Base-by-base conservation (phyloP, 2,888 invertebrate genomes). In the Epirrita christyi region DNA sequence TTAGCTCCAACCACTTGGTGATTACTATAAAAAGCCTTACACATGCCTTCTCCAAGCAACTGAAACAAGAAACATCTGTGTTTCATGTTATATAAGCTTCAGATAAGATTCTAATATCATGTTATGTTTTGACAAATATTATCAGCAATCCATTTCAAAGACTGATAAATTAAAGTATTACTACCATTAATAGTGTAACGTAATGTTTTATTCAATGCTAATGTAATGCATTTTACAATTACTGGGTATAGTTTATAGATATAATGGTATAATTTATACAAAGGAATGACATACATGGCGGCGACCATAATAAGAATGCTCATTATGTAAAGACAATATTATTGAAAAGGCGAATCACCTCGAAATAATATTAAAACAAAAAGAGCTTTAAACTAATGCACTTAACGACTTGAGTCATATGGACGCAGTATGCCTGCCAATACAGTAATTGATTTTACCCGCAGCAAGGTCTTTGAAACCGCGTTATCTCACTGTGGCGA, bases 351-450 rank as follows among this genome's bases (percentile, higher is more conserved):
- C 40, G 34, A 38, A 59, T 37, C 28, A 32, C 42, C 46, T 48
- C 28, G 13, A 56, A 49, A 41, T 37, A 51, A 61, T 53, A 57
- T 47, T 42, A 46, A 72, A 72, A 68, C 69, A 61, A 69, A 66
- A 68, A 68, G 71, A 75, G 75, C 76, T 68, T 70, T 71, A 76
- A 78, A 81, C 77, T 59, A 84, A 88, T 89, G 91, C 90, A 89
- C 89, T 86, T 80, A 87, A 84, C 86, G 81, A 77, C 79, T 81
- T 80, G 44, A 82, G 75, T 77, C 80, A n/a, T n/a, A 84, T 83
- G 76, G 66, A 81, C 77, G 79, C 78, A 78, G 81, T 85, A 86
- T 85, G 85, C 88, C 88, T 86, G 87, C 86, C 89, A 83, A 81
- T 76, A 81, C 71, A 76, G 75, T 73, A 76, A 74, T 79, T 78